Base-by-base conservation (phyloP, 2,113 vertebrate genomes). In the Notechis scutatus region DNA sequence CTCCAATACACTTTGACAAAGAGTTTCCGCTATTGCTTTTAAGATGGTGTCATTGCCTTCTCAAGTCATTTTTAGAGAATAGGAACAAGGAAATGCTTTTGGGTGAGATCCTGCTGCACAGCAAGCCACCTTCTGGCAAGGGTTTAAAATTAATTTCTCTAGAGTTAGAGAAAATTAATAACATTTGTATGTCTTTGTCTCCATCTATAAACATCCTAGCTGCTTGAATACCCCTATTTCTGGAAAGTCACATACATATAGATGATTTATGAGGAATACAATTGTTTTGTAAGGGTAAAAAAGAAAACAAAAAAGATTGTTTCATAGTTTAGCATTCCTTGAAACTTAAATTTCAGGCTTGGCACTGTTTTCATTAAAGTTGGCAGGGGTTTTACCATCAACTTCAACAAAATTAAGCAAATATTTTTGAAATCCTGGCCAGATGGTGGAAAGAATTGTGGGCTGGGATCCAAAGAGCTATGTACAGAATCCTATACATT, bases 261-360 rank as follows among this genome's bases (percentile, higher is more conserved):
- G 94, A 94, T 96, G 95, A 97, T 97, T 97, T 96, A 96, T 92
- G 96, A 92, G 94, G 88, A 92, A 96, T 94, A 92, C 57, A 92
- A 92, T 26, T 92, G n/a, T 42, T 95, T 94, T 59, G 64, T 94
- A 95, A 95, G 93, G 57, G 45, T 92, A 92, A 95, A 95, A 69
- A 47, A 89, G 93, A 95, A 89, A 90, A 24, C 90, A 92, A 95
- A 88, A 45, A 87, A 81, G 85, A 96, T 94, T 91, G 59, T 88
- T 93, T 97, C 92, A 42, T 89, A 74, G 89, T 95, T 94, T 89
- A 96, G 92, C 20, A 21, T 26, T 95, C 92, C 59, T 91, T n/a
- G 92, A 95, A 95, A 92, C 26, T 92, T 93, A 54, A 93, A 93
- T 91, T 5, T 96, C 93, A 92, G 91, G 47, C 91, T 96, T 96